Conservation (phyloP, 1,140 invertebrate species). For the Acromyrmex heyeri region DNA sequence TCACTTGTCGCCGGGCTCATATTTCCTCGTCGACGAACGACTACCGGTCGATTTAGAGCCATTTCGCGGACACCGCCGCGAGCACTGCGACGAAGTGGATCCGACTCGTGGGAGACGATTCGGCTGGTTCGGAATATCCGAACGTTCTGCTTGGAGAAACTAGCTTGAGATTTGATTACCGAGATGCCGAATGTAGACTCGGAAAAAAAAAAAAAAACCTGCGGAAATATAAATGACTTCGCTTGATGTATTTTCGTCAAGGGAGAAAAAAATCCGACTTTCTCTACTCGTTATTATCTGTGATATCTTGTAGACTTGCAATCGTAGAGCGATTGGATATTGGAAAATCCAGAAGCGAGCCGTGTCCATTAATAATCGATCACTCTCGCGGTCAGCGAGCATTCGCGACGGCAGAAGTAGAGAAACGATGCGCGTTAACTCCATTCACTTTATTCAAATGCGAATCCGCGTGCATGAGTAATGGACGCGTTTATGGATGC, state of each 20-base stretch:
- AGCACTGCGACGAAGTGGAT: background rate
- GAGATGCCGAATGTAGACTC: background rate
- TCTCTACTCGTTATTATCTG: background rate
- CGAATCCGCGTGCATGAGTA: constrained; percentile 50
- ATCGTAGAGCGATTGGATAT: constrained; percentile 1
- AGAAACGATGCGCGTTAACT: constrained; percentile 48
- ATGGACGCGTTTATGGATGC: constrained; percentile 46
- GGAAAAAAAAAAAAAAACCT: background rate
- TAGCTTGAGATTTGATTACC: background rate
- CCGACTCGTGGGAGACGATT: background rate
- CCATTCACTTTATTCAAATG: constrained; percentile 59
- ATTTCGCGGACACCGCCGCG: background rate
- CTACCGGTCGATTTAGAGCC: constrained; percentile 10
- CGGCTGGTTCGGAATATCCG: background rate
- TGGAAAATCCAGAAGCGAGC: background rate
- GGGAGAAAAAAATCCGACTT: background rate
- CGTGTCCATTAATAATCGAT: constrained; percentile 28
- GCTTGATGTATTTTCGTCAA: background rate
- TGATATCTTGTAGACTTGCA: background rate
- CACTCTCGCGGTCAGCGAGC: background rate
- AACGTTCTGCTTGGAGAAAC: background rate
- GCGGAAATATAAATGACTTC: background rate
- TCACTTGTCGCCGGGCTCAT: constrained; percentile 21
- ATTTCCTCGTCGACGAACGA: constrained; percentile 22
- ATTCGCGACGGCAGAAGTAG: constrained; percentile 26